phyloP scores from a whole-genome alignment of 2,888 invertebrate species.

The Rhodophaea formosa region DNA sequence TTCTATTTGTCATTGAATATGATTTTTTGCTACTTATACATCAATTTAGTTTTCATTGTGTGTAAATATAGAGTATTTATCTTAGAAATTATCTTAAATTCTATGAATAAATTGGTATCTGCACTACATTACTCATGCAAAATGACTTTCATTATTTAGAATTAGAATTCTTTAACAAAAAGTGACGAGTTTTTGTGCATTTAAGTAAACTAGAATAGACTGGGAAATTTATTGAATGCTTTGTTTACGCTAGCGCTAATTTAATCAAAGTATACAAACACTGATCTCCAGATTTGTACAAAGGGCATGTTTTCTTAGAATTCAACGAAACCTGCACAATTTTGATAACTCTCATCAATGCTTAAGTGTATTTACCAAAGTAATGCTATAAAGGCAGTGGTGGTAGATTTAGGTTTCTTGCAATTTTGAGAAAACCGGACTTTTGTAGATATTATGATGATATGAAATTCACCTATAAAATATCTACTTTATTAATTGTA shows the following conservation, averaged over 20 bases:
- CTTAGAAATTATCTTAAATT: background rate
- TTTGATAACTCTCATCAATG: background rate
- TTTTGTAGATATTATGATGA: no score
- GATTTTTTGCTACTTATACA: background rate
- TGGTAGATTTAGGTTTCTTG: no score
- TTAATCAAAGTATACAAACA: background rate
- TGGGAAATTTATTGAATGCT: background rate
- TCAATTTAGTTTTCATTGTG: background rate
- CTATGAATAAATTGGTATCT: background rate
- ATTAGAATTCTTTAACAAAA: background rate
- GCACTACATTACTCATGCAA: background rate
- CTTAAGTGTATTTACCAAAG: background rate
- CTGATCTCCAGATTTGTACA: background rate
- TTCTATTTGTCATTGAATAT: background rate
- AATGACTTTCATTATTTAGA: background rate
- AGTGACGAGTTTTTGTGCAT: background rate
- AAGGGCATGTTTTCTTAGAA: background rate
- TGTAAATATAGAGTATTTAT: background rate
- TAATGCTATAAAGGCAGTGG: constrained; percentile 8
- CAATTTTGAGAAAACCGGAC: no score
- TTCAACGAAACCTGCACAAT: constrained; percentile 3
- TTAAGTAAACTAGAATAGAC: background rate
- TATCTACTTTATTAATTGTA: no score
- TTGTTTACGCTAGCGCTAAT: background rate
- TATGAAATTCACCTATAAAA: no score